These are phyloP conservation scores for Macaria notata DNA, from an alignment of 2,888 invertebrate species.

Conservation along the genomic window DNA sequence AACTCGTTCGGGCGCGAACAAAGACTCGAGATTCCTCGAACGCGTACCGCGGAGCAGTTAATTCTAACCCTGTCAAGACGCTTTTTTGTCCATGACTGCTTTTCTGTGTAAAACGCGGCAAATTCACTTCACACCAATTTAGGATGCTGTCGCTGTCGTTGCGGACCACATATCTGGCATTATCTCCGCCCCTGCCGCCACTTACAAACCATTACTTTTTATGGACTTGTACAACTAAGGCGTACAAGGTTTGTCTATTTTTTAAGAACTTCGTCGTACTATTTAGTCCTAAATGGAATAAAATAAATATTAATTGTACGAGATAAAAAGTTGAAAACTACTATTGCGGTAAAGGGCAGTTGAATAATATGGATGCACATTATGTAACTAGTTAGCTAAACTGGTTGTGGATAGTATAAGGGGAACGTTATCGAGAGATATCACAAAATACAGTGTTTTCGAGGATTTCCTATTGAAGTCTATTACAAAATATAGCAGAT, in stretches of 20 bases:
- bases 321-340: slow-evolving; percentile 11
- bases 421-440: too few species aligned
- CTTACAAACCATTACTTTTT: slow-evolving; percentile 25
- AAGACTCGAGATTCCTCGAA: slow-evolving; percentile 62
- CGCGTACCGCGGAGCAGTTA: slow-evolving; percentile 54
- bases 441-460: too few species aligned
- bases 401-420: slow-evolving; percentile 2
- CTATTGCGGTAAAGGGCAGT: slow-evolving; percentile 3
- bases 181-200: slow-evolving; percentile 21
- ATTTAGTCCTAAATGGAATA: slow-evolving; percentile 29
- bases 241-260: slow-evolving; percentile 16
- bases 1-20: slow-evolving; percentile 52
- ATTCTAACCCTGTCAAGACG: slow-evolving; percentile 55
- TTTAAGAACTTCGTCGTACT: slow-evolving; percentile 13
- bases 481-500: too few species aligned
- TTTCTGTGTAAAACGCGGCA: slow-evolving; percentile 44
- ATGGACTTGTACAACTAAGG: slow-evolving; percentile 16
- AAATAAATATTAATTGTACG: slow-evolving; percentile 21
- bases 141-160: slow-evolving; percentile 26
- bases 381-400: background rate
- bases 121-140: slow-evolving; percentile 49
- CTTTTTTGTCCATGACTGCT: slow-evolving; percentile 40
- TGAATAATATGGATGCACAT: background rate
- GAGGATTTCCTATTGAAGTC: too few species aligned
- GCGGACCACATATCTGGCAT: slow-evolving; percentile 27